Base-by-base conservation (phyloP, 2,113 vertebrate genomes). In the Carollia perspicillata region DNA sequence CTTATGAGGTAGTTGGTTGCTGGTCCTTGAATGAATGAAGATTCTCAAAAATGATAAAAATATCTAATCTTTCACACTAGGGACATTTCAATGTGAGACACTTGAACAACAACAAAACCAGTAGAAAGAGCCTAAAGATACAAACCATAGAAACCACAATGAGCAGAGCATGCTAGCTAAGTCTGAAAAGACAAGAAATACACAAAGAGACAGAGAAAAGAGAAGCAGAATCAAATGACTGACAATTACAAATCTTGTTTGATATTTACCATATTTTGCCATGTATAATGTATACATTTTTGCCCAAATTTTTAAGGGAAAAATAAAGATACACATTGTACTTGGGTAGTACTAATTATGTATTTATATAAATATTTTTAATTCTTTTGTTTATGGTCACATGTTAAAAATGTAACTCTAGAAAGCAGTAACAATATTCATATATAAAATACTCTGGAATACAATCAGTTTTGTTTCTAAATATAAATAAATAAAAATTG, bases 11-110 rank as follows among this genome's bases (percentile, higher is more conserved):
- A 6, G 0, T 51, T 28, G 12, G 9, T 7, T 72, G 11, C 3
- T 33, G 68, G 11, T 68, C 22, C 30, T 68, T 86, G 47, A 55
- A 85, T 95, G 30, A 85, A 55, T 42, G 37, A 69, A 89, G 10
- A 80, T 93, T 5, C 33, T 89, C 14, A 72, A 63, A 88, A 92
- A 14, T 28, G 72, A 81, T 18, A 84, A 72, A 84, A 86, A 47
- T 40, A 63, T 69, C 1, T 8, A 83, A 51, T 84, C n/a, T 93
- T 95, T 84, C 8, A 93, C 22, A 26, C 7, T 44, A 49, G 20
- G 16, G 10, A 3, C 33, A 6, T 55, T 60, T 87, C 51, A 83
- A 2, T 5, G 2, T 51, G 37, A 95, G 8, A 63, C 20, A 71
- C 20, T n/a, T 42, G 77, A 88, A 74, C 16, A 63, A 63, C 37